Base-by-base conservation (phyloP, 2,888 invertebrate genomes). In the Camponotus fellah region DNA sequence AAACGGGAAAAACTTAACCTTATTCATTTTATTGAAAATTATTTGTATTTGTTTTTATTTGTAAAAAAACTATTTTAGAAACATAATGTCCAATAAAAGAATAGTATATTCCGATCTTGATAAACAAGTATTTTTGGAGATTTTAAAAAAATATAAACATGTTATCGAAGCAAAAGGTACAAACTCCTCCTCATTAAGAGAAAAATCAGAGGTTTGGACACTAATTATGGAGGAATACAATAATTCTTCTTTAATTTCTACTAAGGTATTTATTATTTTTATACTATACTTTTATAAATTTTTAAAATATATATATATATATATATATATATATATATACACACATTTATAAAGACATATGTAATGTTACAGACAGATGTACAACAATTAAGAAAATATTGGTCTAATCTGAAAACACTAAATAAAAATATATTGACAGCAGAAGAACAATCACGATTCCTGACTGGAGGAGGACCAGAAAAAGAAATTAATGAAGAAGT, bases 401-500 rank as follows among this genome's bases (percentile, higher is more conserved):
- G n/a, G 49, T 68, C 49, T 68, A 68, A 68, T 68, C n/a, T 26
- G 49, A 68, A 72, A 72, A 72, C 72, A 72, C 37, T 26, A 58
- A 56, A 8, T 40, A 58, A 40, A 40, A 58, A 58, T 14, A 72
- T 72, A 40, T 58, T 72, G 21, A 72, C 56, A 34, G 5, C 21
- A 40, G 58, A 72, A 58, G 58, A 40, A 58, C 72, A 58, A 58
- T 56, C 58, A 37, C 37, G 58, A 2, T 72, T 72, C 58, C 56
- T 68, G 3, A 49, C 46, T 2, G 32, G 46, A 68, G 68, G n/a
- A 49, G 32, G 32, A 49, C 49, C 68, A 49, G 6, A 49, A 32
- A 9, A 68, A 68, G 34, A 49, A 10, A 2, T 32, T 5, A 10
- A 3, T 10, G 17, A 68, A 26, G 26, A 26, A 68, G 68, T 68